A percentile compares a stretch with the other conserved stretches of the same genome.
Conservation (phyloP, 1,140 invertebrate species). For the Achatina immaculata region DNA sequence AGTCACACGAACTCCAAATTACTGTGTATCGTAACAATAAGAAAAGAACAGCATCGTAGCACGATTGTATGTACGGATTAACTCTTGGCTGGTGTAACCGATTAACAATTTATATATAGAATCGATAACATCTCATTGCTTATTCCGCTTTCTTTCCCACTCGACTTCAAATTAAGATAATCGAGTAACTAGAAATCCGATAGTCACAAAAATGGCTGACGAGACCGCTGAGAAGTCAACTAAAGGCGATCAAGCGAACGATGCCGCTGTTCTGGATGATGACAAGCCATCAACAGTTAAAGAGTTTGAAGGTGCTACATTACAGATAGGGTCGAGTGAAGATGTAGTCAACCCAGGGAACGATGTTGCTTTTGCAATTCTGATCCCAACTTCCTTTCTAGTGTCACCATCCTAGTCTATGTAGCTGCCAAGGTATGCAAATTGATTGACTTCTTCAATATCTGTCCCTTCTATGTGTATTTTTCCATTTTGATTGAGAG, state of each 20-base stretch:
- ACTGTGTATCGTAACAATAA: no score
- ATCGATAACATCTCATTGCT: background rate
- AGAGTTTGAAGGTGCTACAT: background rate
- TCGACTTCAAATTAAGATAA: background rate
- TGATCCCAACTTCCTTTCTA: no score
- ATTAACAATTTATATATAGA: background rate
- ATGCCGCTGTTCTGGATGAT: background rate
- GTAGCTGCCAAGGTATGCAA: no score
- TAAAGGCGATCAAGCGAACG: background rate
- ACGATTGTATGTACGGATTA: no score
- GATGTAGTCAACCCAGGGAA: constrained; percentile 40
- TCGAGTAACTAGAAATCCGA: background rate
- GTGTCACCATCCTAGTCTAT: no score
- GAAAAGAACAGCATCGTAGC: no score
- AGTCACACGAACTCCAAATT: no score
- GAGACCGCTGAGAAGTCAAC: background rate
- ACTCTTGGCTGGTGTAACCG: no score
- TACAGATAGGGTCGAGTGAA: constrained; percentile 46
- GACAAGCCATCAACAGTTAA: background rate
- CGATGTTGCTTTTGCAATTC: no score
- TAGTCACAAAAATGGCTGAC: background rate
- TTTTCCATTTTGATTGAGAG: no score
- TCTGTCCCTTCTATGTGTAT: no score
- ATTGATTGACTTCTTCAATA: no score
- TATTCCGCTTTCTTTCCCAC: background rate